phyloP scores from a whole-genome alignment of 2,113 vertebrate genomes.

The Nannospalax galili region DNA sequence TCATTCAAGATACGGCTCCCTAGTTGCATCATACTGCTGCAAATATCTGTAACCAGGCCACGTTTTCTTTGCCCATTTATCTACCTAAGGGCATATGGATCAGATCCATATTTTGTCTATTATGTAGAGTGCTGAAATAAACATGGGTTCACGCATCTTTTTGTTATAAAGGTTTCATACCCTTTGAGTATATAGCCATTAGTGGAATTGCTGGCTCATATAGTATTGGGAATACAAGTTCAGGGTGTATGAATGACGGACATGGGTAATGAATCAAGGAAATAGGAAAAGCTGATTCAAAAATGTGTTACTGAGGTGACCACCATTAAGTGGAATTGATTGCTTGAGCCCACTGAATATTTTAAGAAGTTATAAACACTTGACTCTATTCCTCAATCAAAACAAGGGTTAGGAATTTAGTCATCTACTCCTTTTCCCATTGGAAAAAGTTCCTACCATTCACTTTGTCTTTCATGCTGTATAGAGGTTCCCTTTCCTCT shows the following conservation, averaged over 20 bases:
- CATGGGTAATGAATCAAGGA: constrained; percentile 20
- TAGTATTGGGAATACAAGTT: background rate
- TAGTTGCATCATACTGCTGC: too few species aligned
- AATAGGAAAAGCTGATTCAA: background rate
- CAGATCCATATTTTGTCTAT: background rate
- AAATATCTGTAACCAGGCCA: background rate
- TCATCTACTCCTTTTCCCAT: background rate
- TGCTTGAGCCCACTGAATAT: background rate
- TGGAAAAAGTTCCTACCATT: background rate
- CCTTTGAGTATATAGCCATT: background rate
- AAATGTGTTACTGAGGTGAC: background rate
- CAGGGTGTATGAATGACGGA: background rate
- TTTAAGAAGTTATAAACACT: background rate
- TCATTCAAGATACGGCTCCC: background rate
- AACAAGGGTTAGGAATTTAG: background rate
- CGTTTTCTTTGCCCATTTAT: too few species aligned
- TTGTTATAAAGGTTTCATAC: background rate
- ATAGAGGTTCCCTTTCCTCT: background rate
- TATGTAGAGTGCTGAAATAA: background rate
- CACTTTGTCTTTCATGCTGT: background rate
- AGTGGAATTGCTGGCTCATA: background rate
- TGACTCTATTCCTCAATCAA: background rate
- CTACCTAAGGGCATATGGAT: background rate
- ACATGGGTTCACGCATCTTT: background rate
- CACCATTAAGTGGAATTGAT: background rate